Evolutionary conservation across 2,888 invertebrate genomes (phyloP), one percentile per base, ranked within the genome.

Genomic region (Rhagonycha lutea): DNA sequence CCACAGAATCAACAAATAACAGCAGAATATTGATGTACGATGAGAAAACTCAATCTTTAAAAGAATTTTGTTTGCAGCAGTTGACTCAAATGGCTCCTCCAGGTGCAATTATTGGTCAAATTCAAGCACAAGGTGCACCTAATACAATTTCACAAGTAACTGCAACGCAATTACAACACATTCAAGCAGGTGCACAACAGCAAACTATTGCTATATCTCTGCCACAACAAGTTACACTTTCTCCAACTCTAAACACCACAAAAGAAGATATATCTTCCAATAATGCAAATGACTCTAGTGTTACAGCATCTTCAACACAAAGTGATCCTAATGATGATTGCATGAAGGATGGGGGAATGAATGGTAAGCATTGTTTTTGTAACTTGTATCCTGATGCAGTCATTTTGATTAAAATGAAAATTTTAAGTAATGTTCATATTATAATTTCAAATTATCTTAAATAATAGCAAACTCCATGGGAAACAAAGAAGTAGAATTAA

Each of bases 11-110:
- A 8, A n/a, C 47, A n/a, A 8, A n/a, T 47, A 47, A 47, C n/a
- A n/a, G 47, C n/a, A n/a, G 2, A 47, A 47, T 47, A n/a, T 47
- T 47, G 0, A 4, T 5, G 12, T 12, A n/a, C n/a, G 2, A n/a
- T 2, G 2, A 47, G 2, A 8, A 47, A n/a, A n/a, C 7, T 7
- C n/a, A 47, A n/a, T 12, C 47, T 47, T 47, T 5, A 47, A 47
- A 47, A 8, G n/a, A 47, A 47, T 47, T 47, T 47, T 69, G 28
- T 65, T 61, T 80, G 72, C 79, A 83, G 80, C 83, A 90, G 88
- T 80, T 90, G 68, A 86, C 89, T 14, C 88, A 90, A 68, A 90
- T 91, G 89, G 86, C 89, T 2, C 89, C 89, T 73, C 86, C 89
- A 1, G 90, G 90, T 5, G 85, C 88, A 11, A 87, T 88, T 62